phyloP scores from a whole-genome alignment of 2,797 vertebrate species.

The Tenualosa ilisha region DNA sequence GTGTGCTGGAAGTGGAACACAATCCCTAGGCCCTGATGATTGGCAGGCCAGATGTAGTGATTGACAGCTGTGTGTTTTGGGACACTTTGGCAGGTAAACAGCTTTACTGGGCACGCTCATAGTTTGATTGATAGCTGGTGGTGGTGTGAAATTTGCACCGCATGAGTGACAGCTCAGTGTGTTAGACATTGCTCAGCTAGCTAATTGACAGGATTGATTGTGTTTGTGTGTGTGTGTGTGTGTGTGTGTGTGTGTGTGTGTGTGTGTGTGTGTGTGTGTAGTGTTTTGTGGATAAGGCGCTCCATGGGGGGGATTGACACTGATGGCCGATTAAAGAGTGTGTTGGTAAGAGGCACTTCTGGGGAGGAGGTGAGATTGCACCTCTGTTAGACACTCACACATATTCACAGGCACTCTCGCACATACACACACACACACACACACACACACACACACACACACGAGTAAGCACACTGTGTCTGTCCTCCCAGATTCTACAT shows the following conservation, averaged over 20 bases:
- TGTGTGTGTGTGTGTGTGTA: constrained; percentile 5
- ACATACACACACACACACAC: constrained; percentile 1
- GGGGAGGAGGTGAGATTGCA: background rate
- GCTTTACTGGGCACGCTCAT: background rate
- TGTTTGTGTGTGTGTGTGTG: constrained; percentile 1
- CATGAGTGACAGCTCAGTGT: constrained; percentile 12
- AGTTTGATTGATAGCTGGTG: constrained; percentile 39
- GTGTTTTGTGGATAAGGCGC: constrained; percentile 56
- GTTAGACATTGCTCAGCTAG: constrained; percentile 27
- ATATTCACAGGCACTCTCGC: background rate
- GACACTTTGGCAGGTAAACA: constrained; percentile 19
- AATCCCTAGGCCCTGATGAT: background rate
- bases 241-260: background rate
- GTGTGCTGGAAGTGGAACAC: background rate
- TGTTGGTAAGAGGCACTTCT: constrained; percentile 11
- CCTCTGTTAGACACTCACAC: background rate
- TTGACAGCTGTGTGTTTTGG: constrained; percentile 25
- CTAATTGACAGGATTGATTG: constrained; percentile 20
- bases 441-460: constrained; percentile 3
- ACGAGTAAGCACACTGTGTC: background rate
- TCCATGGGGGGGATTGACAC: constrained; percentile 57
- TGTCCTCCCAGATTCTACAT: too few species aligned
- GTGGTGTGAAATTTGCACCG: constrained; percentile 20
- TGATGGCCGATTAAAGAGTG: constrained; percentile 37
- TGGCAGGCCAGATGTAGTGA: background rate